Base-by-base conservation (phyloP, 2,888 invertebrate species). In the Drosophila meridionalis region DNA sequence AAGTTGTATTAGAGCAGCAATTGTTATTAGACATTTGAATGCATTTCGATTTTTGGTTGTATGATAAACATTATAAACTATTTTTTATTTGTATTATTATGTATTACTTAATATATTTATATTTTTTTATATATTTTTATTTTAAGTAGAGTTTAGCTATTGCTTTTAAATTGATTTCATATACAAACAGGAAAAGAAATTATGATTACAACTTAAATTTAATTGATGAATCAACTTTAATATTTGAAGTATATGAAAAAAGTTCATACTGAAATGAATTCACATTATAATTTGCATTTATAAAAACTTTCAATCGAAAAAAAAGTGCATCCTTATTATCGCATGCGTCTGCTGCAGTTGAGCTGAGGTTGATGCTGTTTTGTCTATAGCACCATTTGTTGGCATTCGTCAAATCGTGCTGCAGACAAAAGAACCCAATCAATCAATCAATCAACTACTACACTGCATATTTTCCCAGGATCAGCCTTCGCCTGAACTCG, bases 401-500 rank as follows among this genome's bases (percentile, higher is more conserved):
- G 32, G 3, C 1, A 9, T 4, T 3, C 26, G 26, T 53, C 36
- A 30, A 69, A 63, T n/a, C 58, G 32, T 6, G n/a, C 45, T 50
- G 14, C 2, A 58, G 38, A 38, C 42, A 20, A 53, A 60, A 60
- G 28, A 52, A 12, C 11, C 34, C 32, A 62, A 30, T 3, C 20
- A 1, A 52, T 45, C 30, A 3, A 20, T 20, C 20, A 20, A 20
- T 20, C 20, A 20, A 20, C 20, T 20, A 20, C 20, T 20, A 20
- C 3, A 38, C 7, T 2, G 14, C 67, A 6, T 64, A 80, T 6
- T 30, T 30, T 4, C 83, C 77, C 30, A 65, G 71, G 38, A 85
- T 62, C 50, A 87, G 58, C 30, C 14, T 73, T 2, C 83, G 58
- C 2, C 83, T 69, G 36, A 88, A 80, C 28, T 68, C 65, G 4